Evolutionary conservation across 1,140 invertebrate genomes (phyloP).

Genomic region (Drosophila punjabiensis): DNA sequence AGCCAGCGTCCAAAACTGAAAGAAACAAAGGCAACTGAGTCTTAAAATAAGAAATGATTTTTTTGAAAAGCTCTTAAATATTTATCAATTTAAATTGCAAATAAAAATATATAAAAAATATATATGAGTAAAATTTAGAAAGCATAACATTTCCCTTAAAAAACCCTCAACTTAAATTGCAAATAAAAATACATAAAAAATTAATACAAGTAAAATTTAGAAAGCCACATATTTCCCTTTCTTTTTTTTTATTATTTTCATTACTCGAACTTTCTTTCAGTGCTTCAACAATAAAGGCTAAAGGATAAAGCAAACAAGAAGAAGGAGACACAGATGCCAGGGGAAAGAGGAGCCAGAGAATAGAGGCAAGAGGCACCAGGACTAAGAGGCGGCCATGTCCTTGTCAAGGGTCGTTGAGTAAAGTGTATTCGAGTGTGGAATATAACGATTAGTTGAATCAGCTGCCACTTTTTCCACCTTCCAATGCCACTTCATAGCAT

Average conservation of each 20-base stretch:
- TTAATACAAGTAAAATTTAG: not conserved
- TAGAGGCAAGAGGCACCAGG: too few relatives aligned
- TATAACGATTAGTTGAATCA: slow-evolving; percentile 61
- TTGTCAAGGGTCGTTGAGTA: slow-evolving; percentile 58
- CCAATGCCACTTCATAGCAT: not conserved
- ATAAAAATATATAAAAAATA: not conserved
- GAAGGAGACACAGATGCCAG: not conserved
- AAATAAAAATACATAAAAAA: not conserved
- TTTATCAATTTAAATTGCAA: too few relatives aligned
- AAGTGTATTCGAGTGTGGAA: slow-evolving; percentile 61
- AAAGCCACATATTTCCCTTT: too few relatives aligned
- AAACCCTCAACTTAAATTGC: too few relatives aligned
- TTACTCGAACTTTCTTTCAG: not conserved
- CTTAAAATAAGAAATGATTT: not conserved
- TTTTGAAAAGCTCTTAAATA: too few relatives aligned
- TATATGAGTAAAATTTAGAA: too few relatives aligned
- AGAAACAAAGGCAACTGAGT: not conserved
- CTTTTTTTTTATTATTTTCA: too few relatives aligned
- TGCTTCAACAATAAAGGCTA: slow-evolving; percentile 2
- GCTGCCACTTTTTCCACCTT: slow-evolving; percentile 18
- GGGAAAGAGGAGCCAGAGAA: not conserved
- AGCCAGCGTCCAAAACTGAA: not conserved
- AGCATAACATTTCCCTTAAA: too few relatives aligned
- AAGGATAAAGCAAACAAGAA: slow-evolving; percentile 25
- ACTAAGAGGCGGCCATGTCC: slow-evolving; percentile 34